Conservation (phyloP, 2,888 invertebrate species). For the Eugnorisma glareosa region DNA sequence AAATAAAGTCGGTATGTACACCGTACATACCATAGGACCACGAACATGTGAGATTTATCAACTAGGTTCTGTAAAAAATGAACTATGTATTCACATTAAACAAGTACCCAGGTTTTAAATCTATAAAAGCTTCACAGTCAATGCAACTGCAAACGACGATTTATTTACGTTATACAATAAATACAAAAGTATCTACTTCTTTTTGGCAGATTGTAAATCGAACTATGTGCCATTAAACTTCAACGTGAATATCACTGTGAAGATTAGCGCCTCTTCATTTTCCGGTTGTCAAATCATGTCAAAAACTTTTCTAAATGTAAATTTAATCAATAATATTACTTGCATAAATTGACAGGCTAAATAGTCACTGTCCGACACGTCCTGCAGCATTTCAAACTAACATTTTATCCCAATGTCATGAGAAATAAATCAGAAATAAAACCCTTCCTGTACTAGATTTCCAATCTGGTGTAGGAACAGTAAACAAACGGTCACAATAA, state of each 20-base stretch:
- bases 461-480: constrained; percentile 45
- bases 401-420: constrained; percentile 18
- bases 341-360: background rate
- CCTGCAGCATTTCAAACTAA: constrained; percentile 12
- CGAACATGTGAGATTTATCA: background rate
- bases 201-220: background rate
- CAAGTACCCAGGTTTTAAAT: background rate
- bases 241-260: background rate
- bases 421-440: constrained; percentile 54
- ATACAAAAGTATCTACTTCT: background rate
- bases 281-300: background rate
- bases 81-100: constrained; percentile 14
- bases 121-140: background rate
- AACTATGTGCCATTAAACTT: background rate
- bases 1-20: constrained; percentile 1
- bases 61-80: background rate
- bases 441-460: constrained; percentile 47
- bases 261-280: background rate
- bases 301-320: background rate
- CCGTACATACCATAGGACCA: background rate
- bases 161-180: background rate
- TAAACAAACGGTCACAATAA: constrained; percentile 54
- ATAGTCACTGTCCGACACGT: background rate
- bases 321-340: background rate
- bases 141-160: background rate